Evolutionary conservation across 2,888 invertebrate genomes (phyloP).

Genomic region (Melieria crassipennis): DNA sequence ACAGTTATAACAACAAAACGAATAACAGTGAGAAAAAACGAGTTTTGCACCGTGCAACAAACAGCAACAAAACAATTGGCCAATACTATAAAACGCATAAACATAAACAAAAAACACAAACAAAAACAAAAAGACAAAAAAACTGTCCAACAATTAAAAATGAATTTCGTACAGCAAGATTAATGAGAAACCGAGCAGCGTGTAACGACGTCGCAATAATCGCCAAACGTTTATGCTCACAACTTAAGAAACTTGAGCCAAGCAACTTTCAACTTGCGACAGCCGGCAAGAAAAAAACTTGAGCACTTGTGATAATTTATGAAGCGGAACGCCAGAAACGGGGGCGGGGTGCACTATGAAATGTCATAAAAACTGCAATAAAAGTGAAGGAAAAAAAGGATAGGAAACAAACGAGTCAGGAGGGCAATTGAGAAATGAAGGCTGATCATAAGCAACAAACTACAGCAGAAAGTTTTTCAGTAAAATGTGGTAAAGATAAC

Average conservation of each 20-base stretch:
- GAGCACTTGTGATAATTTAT: background rate
- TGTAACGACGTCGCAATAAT: background rate
- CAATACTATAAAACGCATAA: background rate
- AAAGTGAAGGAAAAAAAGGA: too few relatives aligned
- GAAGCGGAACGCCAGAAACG: too few relatives aligned
- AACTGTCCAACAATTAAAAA: constrained; percentile 12
- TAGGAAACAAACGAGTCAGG: too few relatives aligned
- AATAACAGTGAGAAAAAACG: background rate
- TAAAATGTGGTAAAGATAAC: too few relatives aligned
- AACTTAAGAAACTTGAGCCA: too few relatives aligned
- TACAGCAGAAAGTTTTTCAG: too few relatives aligned
- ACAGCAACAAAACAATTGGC: background rate
- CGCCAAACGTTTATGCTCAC: too few relatives aligned
- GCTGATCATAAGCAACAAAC: too few relatives aligned
- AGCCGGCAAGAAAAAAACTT: background rate
- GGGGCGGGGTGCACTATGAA: too few relatives aligned
- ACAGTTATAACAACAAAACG: background rate
- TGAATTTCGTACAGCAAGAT: constrained; percentile 15
- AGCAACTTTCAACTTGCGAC: too few relatives aligned
- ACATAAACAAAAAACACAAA: background rate
- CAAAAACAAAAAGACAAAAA: background rate
- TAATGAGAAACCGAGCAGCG: constrained; percentile 10
- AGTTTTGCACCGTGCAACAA: background rate
- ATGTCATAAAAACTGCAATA: too few relatives aligned
- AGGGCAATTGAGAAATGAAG: too few relatives aligned